These are phyloP conservation scores for Scyliorhinus canicula DNA, from an alignment of 2,797 vertebrate genomes.

Conservation along the genomic window DNA sequence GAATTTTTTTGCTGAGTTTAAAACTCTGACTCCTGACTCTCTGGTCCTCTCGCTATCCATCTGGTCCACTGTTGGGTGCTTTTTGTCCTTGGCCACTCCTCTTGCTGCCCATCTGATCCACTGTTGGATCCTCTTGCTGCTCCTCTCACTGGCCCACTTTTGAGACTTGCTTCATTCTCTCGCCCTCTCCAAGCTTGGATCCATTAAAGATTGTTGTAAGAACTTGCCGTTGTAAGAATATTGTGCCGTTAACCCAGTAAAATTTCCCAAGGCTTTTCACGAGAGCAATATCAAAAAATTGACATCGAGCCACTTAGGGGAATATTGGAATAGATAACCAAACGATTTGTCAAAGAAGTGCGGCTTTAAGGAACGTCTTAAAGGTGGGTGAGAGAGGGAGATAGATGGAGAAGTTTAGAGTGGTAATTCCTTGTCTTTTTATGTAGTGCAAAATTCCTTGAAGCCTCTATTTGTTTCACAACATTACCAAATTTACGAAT, in stretches of 20 bases:
- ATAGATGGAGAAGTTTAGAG: not conserved
- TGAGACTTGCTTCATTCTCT: too few relatives aligned
- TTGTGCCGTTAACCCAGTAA: not conserved
- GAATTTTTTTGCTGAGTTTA: too few relatives aligned
- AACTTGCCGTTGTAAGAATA: not conserved
- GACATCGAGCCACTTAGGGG: not conserved
- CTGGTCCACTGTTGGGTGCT: too few relatives aligned
- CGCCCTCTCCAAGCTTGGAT: not conserved
- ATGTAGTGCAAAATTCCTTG: not conserved
- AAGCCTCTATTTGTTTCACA: not conserved
- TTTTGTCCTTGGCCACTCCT: too few relatives aligned
- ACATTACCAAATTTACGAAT: not conserved
- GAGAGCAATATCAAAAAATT: not conserved
- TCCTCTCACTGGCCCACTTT: too few relatives aligned
- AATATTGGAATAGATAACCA: not conserved
- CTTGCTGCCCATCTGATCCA: too few relatives aligned
- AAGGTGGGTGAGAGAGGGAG: not conserved
- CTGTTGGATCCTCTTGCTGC: too few relatives aligned
- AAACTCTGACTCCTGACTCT: too few relatives aligned
- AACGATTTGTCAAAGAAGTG: not conserved
- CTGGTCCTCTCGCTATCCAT: too few relatives aligned
- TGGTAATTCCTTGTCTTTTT: not conserved
- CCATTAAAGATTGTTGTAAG: not conserved
- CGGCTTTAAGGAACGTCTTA: not conserved
- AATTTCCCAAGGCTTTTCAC: not conserved